Percentiles rank a stretch among this genome's conserved stretches.
These are phyloP conservation scores for Schizopygopsis malacanthus DNA, from an alignment of 2,797 vertebrate genomes.

Conservation along the genomic window DNA sequence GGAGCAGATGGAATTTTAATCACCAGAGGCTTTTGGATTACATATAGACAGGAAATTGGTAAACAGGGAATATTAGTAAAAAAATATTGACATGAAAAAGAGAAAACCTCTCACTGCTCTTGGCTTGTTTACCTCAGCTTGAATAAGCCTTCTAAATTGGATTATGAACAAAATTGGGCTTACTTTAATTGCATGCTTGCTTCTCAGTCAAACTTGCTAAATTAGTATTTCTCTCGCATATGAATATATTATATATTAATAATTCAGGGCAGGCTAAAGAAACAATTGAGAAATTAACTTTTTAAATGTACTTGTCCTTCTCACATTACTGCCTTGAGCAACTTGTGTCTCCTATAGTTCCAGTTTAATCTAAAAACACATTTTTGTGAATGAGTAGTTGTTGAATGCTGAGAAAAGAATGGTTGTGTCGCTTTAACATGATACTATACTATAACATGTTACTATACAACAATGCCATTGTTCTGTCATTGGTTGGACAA, in stretches of 20 bases:
- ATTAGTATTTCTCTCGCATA: neutral
- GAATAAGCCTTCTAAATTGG: neutral
- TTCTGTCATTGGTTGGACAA: neutral
- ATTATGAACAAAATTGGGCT: neutral
- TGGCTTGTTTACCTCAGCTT: neutral
- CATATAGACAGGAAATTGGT: neutral
- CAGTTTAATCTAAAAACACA: neutral
- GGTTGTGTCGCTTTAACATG: neutral
- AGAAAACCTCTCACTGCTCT: neutral
- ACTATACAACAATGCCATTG: neutral
- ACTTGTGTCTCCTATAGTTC: neutral
- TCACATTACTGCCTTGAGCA: neutral
- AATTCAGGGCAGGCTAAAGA: neutral
- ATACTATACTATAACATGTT: neutral
- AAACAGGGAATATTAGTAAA: neutral
- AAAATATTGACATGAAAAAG: conserved; percentile 7
- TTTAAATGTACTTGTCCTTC: neutral
- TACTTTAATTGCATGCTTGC: neutral
- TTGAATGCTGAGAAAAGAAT: neutral
- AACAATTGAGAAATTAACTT: neutral
- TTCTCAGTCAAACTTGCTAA: neutral
- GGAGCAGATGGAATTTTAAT: neutral
- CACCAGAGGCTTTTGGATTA: neutral
- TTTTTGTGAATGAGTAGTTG: neutral
- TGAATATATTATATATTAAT: neutral